Conservation (phyloP, 2,113 vertebrate species). For the Chaetura pelagica region DNA sequence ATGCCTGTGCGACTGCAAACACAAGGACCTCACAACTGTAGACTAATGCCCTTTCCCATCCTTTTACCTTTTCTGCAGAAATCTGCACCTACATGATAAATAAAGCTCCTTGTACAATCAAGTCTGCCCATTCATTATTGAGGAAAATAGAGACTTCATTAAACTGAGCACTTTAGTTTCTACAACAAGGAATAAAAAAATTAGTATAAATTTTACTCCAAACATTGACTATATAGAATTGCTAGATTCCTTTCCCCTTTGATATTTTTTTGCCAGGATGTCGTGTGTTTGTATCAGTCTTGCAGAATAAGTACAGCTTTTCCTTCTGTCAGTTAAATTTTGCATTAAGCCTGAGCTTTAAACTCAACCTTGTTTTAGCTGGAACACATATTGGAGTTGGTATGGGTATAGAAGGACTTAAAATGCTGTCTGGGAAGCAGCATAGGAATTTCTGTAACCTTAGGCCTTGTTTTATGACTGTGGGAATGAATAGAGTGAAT, state of each 20-base stretch:
- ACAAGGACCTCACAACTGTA: rapidly evolving
- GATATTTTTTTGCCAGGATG: not conserved
- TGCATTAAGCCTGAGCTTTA: not conserved
- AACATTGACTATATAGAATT: not conserved
- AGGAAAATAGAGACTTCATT: not conserved
- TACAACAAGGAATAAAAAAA: not conserved
- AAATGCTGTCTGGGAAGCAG: not conserved
- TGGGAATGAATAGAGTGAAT: not conserved
- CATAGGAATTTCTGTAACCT: not conserved
- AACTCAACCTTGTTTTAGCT: not conserved
- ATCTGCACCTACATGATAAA: not conserved
- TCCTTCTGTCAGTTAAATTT: not conserved
- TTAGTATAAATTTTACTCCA: not conserved
- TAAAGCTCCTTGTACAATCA: not conserved
- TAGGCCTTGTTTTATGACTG: not conserved
- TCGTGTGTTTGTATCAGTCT: not conserved
- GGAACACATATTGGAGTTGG: not conserved
- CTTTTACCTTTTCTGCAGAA: not conserved
- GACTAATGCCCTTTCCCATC: not conserved
- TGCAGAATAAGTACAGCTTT: not conserved
- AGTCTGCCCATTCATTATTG: not conserved
- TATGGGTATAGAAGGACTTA: not conserved
- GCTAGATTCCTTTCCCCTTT: not conserved
- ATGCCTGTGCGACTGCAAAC: not conserved
- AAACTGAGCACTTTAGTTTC: not conserved